Base-by-base conservation (phyloP, 2,888 invertebrate genomes). In the Acronicta leporina region DNA sequence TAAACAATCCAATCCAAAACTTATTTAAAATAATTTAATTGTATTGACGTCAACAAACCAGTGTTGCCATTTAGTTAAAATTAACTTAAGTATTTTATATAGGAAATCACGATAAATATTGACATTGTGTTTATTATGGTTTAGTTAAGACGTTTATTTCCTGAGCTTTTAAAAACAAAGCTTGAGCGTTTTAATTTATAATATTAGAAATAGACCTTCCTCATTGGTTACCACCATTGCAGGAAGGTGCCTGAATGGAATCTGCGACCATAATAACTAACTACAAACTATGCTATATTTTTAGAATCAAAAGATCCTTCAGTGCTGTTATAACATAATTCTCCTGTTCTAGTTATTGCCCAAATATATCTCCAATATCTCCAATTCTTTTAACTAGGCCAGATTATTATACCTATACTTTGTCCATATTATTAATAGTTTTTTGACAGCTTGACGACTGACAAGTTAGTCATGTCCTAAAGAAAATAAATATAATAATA, bases 91-190 rank as follows among this genome's bases (percentile, higher is more conserved):
- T 69, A 20, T 70, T 48, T 10, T 16, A 51, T 46, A 33, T 46
- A 15, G 25, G 30, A 25, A 35, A 11, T 35, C 6, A n/a, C n/a
- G 6, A 2, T 38, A n/a, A 38, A 35, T 13, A 33, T 35, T 13
- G 35, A 13, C 7, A 38, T n/a, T n/a, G n/a, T 13, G 6, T 38
- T 38, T 33, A 11, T 33, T 33, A 3, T 33, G 33, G 38, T 38
- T 7, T 38, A 13, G 5, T 13, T n/a, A 38, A n/a, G 38, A 38
- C 6, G 38, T 38, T n/a, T 6, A 38, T n/a, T 43, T 25, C 42
- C 27, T 25, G 41, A 41, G 55, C 48, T 53, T 52, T 62, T 48
- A 49, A 70, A 33, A 70, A 64, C 48, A 41, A 49, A 65, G 41
- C 48, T 49, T 41, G 30, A n/a, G 14, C 11, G 16, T 46, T 33